These are phyloP conservation scores for Chironomus tepperi DNA, from an alignment of 1,140 invertebrate species.

Conservation along the genomic window DNA sequence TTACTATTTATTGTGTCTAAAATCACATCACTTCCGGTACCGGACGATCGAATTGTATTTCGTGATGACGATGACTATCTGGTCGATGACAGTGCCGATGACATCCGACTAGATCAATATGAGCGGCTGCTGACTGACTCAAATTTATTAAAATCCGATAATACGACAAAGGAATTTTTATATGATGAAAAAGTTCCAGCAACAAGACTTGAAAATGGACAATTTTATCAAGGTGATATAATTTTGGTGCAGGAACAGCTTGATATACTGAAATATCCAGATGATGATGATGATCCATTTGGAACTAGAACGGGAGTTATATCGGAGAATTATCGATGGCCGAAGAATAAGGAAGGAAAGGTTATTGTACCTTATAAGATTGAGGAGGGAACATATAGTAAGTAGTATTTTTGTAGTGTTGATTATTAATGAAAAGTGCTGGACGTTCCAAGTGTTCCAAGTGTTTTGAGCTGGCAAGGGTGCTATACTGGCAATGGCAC, in stretches of 20 bases:
- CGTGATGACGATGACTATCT: background rate
- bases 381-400: background rate
- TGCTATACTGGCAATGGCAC: too few species aligned
- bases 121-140: background rate
- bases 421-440: too few species aligned
- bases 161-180: background rate
- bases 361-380: constrained; percentile 28
- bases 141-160: background rate
- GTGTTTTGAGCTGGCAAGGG: too few species aligned
- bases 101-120: background rate
- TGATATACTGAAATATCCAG: background rate
- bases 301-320: background rate
- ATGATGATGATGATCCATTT: background rate
- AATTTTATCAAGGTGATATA: constrained; percentile 25
- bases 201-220: background rate
- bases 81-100: background rate
- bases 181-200: background rate
- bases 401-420: too few species aligned
- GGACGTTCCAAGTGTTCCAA: too few species aligned
- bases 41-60: background rate
- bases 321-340: constrained; percentile 28
- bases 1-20: background rate
- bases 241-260: background rate
- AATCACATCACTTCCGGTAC: background rate
- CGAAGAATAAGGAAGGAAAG: constrained; percentile 26